Percentiles rank a stretch among this genome's conserved stretches.
Conservation (phyloP, 2,888 invertebrate genomes). For the Acanthopleura granulata region DNA sequence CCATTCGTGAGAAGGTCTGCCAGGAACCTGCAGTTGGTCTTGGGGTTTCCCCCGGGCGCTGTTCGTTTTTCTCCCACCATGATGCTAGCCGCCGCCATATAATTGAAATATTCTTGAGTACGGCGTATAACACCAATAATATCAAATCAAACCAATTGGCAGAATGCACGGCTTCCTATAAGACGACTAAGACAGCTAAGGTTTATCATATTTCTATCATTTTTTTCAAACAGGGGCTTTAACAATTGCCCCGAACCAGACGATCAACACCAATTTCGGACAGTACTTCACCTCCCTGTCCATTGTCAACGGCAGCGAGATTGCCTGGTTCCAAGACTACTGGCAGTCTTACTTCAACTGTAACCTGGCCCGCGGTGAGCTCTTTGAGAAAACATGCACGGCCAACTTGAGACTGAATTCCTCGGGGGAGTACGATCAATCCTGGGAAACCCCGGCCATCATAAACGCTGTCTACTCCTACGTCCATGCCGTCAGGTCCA, state of each 20-base stretch:
- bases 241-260: constrained; percentile 5
- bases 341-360: constrained; percentile 14
- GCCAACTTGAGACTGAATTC: neutral
- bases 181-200: too few species aligned
- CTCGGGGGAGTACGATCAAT: neutral
- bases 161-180: too few species aligned
- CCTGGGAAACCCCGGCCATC: neutral
- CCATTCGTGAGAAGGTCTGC: too few species aligned
- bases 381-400: constrained; percentile 8
- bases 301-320: constrained; percentile 10
- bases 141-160: too few species aligned
- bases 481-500: neutral
- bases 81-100: too few species aligned
- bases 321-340: neutral
- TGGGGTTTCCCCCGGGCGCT: too few species aligned
- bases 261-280: neutral
- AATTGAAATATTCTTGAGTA: too few species aligned
- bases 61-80: too few species aligned
- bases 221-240: neutral
- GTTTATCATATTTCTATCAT: neutral
- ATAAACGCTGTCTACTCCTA: constrained; percentile 11
- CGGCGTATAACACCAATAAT: too few species aligned
- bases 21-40: too few species aligned
- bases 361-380: constrained; percentile 5
- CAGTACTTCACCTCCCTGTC: constrained; percentile 7